phyloP scores from a whole-genome alignment of 2,113 vertebrate species.

The Neomonachus schauinslandi region DNA sequence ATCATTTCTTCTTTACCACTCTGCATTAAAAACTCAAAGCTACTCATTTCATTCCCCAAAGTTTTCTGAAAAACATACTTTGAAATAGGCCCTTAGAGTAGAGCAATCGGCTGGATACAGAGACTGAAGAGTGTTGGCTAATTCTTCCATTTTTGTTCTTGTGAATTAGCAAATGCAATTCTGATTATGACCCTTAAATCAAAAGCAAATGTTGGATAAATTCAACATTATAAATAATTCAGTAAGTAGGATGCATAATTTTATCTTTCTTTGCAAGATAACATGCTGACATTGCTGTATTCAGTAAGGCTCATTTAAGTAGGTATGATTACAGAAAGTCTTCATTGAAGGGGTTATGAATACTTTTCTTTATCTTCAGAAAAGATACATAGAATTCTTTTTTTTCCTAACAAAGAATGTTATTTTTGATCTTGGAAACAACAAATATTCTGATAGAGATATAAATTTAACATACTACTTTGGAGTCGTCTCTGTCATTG shows the following conservation, averaged over 20 bases:
- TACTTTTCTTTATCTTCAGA: not conserved
- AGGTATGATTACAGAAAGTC: constrained; percentile 20
- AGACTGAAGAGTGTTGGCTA: not conserved
- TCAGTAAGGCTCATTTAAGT: constrained; percentile 42
- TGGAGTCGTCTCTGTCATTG: not conserved
- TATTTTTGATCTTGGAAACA: constrained; percentile 23
- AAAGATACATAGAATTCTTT: not conserved
- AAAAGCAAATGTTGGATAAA: constrained; percentile 56
- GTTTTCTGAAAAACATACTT: not conserved
- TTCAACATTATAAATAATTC: constrained; percentile 69
- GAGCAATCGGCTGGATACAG: not conserved
- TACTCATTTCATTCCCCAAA: not conserved
- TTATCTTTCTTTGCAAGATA: constrained; percentile 46
- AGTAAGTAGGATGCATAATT: constrained; percentile 47
- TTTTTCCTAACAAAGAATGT: not conserved
- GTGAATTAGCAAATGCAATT: constrained; percentile 49
- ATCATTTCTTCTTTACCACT: not conserved
- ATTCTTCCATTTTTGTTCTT: constrained; percentile 41
- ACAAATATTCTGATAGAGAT: not conserved
- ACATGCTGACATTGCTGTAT: constrained; percentile 34
- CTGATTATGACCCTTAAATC: constrained; percentile 54
- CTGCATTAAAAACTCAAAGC: not conserved
- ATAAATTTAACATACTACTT: not conserved
- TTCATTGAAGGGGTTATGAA: not conserved
- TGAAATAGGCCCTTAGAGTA: not conserved